Percentiles rank a stretch among this genome's conserved stretches.
phyloP scores from a whole-genome alignment of 2,113 vertebrate species.

The Cebidichthys violaceus region DNA sequence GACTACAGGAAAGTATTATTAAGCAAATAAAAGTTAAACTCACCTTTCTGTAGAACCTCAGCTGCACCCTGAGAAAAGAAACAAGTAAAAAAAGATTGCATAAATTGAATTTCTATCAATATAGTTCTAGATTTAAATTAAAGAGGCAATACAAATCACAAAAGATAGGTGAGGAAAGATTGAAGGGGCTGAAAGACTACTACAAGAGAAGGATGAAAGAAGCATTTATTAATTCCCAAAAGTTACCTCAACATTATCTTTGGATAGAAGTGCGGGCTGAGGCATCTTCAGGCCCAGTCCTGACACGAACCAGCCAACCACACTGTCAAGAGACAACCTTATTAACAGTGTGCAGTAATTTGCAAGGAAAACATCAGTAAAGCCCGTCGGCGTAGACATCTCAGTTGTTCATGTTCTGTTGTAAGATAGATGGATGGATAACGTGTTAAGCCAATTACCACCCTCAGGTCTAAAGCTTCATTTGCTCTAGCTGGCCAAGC shows the following conservation, averaged over 20 bases:
- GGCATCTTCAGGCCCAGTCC: conserved; percentile 90
- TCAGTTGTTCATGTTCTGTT: not conserved
- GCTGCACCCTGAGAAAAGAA: conserved; percentile 65
- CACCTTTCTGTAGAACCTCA: conserved; percentile 81
- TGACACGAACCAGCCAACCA: conserved; percentile 88
- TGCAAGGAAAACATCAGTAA: too few relatives aligned
- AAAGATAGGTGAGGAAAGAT: not conserved
- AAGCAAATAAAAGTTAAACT: conserved; percentile 56
- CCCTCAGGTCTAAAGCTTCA: not conserved
- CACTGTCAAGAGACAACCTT: conserved; percentile 74
- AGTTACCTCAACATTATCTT: conserved; percentile 69
- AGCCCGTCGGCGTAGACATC: not conserved
- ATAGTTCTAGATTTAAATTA: not conserved
- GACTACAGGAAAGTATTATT: not conserved
- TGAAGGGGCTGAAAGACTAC: not conserved
- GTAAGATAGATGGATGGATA: not conserved
- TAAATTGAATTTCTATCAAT: not conserved
- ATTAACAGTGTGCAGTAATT: not conserved
- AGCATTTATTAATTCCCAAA: not conserved
- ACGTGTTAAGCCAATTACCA: not conserved
- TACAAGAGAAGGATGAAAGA: not conserved
- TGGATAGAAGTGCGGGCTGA: conserved; percentile 82
- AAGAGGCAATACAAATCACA: not conserved
- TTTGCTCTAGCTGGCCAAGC: not conserved
- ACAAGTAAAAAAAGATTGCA: not conserved